Evolutionary conservation across 2,113 vertebrate genomes (phyloP).

Genomic region (Cyanoderma ruficeps): DNA sequence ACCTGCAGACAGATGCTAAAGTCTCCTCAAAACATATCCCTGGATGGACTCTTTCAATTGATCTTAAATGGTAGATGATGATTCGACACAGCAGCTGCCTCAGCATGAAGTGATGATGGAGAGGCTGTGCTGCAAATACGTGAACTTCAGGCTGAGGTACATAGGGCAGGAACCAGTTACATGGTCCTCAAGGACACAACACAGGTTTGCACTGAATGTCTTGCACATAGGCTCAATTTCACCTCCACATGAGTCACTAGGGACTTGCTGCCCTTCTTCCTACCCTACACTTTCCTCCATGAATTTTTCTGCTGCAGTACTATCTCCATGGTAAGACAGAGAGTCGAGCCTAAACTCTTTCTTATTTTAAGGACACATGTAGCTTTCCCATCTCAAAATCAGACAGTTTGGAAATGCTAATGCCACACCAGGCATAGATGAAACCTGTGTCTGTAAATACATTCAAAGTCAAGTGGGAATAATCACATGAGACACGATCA

Average conservation of each 20-base stretch:
- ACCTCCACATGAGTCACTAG: neutral
- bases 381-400: neutral
- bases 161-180: neutral
- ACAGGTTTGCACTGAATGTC: neutral
- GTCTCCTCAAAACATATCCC: neutral
- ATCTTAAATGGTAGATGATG: neutral
- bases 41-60: neutral
- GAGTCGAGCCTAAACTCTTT: neutral
- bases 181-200: neutral
- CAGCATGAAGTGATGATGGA: neutral
- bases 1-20: neutral
- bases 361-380: neutral
- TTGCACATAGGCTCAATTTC: neutral
- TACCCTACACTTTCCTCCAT: neutral
- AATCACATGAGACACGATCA: neutral
- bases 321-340: neutral
- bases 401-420: neutral
- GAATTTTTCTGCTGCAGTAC: neutral
- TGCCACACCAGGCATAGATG: neutral
- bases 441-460: neutral
- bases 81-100: neutral
- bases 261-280: neutral
- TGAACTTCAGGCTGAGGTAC: neutral
- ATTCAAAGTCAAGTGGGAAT: neutral
- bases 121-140: neutral